phyloP scores from a whole-genome alignment of 2,797 vertebrate genomes.

The Mionectes olivaceus region DNA sequence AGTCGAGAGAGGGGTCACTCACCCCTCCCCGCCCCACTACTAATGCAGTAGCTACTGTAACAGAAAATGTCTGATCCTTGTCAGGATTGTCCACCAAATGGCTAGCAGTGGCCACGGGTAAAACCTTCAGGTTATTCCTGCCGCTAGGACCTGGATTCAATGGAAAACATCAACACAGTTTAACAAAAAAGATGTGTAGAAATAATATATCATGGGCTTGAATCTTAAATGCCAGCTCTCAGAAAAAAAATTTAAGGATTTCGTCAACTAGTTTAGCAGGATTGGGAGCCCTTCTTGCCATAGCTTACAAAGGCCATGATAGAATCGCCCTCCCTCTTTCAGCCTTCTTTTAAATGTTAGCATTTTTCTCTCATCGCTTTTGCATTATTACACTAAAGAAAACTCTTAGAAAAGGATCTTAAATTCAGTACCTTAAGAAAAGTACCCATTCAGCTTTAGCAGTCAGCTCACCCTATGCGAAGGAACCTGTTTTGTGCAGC shows the following conservation, averaged over 20 bases:
- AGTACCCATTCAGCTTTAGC: neutral
- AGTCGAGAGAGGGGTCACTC: neutral
- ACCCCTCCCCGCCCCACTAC: no score
- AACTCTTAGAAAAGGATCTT: neutral
- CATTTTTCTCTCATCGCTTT: neutral
- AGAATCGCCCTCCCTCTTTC: neutral
- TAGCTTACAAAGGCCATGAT: neutral
- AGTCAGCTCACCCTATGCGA: neutral
- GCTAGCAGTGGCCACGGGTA: rapidly evolving
- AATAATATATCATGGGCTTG: neutral
- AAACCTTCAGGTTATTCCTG: neutral
- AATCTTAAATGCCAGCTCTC: neutral
- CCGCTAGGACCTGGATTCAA: neutral
- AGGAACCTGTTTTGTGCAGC: neutral
- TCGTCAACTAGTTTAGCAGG: neutral
- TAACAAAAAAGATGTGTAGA: neutral
- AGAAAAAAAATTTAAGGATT: neutral
- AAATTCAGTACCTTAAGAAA: neutral
- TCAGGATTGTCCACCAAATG: neutral
- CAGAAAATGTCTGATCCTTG: rapidly evolving
- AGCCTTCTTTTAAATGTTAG: neutral
- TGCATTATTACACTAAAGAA: neutral
- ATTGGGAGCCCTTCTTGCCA: neutral
- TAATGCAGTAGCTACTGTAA: neutral
- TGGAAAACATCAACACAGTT: neutral